These are phyloP conservation scores for Lampropteryx suffumata DNA, from an alignment of 2,888 invertebrate species.

Conservation along the genomic window DNA sequence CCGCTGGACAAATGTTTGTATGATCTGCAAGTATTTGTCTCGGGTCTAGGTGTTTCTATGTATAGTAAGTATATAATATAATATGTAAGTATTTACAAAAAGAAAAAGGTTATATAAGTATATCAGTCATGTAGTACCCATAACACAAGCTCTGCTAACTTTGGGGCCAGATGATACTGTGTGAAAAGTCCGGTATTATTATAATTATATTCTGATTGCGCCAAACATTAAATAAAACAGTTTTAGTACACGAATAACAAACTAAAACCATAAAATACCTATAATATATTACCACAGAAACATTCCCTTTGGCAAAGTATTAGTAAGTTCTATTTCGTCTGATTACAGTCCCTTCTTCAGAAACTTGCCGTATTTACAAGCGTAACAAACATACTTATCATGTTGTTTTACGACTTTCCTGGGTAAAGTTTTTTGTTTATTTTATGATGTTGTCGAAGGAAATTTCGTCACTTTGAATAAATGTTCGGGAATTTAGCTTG, in stretches of 20 bases:
- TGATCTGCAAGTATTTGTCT: too few relatives aligned
- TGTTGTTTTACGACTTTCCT: constrained; percentile 48
- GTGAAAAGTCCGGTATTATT: too few relatives aligned
- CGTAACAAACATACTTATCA: constrained; percentile 41
- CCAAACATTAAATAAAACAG: not conserved
- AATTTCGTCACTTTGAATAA: constrained; percentile 40
- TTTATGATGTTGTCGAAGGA: constrained; percentile 41
- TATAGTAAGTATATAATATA: too few relatives aligned
- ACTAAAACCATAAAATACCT: constrained; percentile 9
- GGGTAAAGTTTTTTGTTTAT: constrained; percentile 51
- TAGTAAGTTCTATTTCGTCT: constrained; percentile 21
- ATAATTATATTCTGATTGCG: too few relatives aligned
- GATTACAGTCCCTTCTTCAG: constrained; percentile 34
- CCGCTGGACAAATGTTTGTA: too few relatives aligned
- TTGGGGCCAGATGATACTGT: too few relatives aligned
- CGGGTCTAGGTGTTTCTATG: too few relatives aligned
- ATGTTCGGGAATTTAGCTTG: constrained; percentile 38
- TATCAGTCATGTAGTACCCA: too few relatives aligned
- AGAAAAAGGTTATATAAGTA: too few relatives aligned
- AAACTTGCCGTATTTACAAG: constrained; percentile 42
- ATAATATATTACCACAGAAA: constrained; percentile 13
- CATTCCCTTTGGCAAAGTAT: constrained; percentile 24
- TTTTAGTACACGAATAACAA: constrained; percentile 2
- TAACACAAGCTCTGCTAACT: too few relatives aligned
- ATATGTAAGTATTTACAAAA: too few relatives aligned